Conservation (phyloP, 2,113 vertebrate species). For the Turdus rufiventris region DNA sequence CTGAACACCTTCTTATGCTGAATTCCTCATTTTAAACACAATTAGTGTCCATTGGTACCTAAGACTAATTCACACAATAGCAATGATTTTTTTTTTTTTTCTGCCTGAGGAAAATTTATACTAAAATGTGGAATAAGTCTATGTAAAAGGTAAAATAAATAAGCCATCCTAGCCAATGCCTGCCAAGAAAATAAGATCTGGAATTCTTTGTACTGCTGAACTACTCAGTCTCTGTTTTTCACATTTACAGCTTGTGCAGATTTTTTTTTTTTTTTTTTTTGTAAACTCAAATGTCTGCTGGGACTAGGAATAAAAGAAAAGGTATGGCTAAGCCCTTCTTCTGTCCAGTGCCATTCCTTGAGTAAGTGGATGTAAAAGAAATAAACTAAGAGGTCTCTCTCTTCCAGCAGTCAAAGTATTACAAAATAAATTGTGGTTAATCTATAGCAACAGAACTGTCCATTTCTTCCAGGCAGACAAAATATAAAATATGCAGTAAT, state of each 20-base stretch:
- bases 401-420: neutral
- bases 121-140: neutral
- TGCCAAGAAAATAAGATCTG: neutral
- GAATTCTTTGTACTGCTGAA: neutral
- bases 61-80: neutral
- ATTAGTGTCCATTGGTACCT: neutral
- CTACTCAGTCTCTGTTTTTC: neutral
- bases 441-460: neutral
- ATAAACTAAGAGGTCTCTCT: neutral
- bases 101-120: neutral
- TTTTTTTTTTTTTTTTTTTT: neutral
- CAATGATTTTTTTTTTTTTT: neutral
- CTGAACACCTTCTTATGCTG: neutral
- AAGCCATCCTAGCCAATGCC: neutral
- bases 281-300: neutral
- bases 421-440: neutral
- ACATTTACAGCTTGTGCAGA: neutral
- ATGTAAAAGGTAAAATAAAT: constrained; percentile 31
- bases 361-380: neutral
- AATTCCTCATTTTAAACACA: neutral
- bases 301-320: neutral
- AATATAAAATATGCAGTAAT: neutral
- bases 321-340: neutral
- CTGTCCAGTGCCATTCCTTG: neutral
- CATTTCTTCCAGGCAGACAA: neutral